phyloP scores from a whole-genome alignment of 1,140 invertebrate species.

The Drosophila lowei region DNA sequence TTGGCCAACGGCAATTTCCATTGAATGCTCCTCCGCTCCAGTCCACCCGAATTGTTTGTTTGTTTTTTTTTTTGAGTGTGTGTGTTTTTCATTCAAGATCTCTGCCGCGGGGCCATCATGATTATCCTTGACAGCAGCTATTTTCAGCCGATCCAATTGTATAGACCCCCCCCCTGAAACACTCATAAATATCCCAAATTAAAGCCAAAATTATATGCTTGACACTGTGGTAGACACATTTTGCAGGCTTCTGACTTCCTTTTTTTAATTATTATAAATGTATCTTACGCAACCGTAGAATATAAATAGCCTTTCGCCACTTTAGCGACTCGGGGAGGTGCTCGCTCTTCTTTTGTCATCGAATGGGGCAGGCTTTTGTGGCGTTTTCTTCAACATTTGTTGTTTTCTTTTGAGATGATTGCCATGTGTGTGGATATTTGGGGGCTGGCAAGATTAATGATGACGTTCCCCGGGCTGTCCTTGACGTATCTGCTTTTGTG shows the following conservation, averaged over 20 bases:
- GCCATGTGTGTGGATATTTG: conserved; percentile 25
- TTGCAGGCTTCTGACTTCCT: background rate
- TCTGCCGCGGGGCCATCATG: conserved; percentile 19
- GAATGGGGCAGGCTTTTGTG: too few species aligned
- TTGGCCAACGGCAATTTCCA: conserved; percentile 21
- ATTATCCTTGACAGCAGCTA: background rate
- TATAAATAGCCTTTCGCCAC: conserved; percentile 39
- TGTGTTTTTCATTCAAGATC: conserved; percentile 17
- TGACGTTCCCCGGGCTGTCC: conserved; percentile 30
- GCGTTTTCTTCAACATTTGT: conserved; percentile 2
- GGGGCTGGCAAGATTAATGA: conserved; percentile 58
- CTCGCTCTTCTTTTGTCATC: background rate
- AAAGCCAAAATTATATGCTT: background rate
- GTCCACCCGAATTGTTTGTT: conserved; percentile 1
- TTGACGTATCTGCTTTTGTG: conserved; percentile 18
- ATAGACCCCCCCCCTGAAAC: too few species aligned
- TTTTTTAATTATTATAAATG: conserved; percentile 45
- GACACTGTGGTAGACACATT: background rate
- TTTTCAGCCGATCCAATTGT: conserved; percentile 2
- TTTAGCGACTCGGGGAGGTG: conserved; percentile 10
- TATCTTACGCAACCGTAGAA: conserved; percentile 5
- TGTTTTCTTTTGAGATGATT: conserved; percentile 11
- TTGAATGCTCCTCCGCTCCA: conserved; percentile 1
- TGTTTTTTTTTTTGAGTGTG: background rate
- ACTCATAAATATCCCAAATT: conserved; percentile 1